Conservation (phyloP, 1,140 invertebrate genomes). For the Drosophila eugracilis region DNA sequence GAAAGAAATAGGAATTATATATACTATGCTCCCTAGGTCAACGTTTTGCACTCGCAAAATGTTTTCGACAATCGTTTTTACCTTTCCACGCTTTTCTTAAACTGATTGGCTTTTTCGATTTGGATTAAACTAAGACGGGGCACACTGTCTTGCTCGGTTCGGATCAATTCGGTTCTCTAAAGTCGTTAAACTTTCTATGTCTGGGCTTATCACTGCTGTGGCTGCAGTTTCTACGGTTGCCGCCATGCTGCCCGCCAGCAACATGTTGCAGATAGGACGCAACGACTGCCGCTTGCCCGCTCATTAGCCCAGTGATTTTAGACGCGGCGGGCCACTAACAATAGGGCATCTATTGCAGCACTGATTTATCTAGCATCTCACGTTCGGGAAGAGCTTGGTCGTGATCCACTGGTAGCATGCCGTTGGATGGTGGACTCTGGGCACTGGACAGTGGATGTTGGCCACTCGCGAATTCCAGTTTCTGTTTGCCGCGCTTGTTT, state of each 20-base stretch:
- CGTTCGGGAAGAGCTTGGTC: constrained; percentile 57
- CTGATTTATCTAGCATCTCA: constrained; percentile 78
- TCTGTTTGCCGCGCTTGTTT: constrained; percentile 44
- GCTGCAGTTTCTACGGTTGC: constrained; percentile 19
- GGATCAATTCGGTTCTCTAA: constrained; percentile 4
- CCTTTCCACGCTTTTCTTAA: neutral
- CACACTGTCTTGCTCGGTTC: constrained; percentile 1
- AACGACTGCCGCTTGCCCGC: constrained; percentile 19
- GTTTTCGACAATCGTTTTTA: constrained; percentile 7
- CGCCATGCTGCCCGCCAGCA: constrained; percentile 22
- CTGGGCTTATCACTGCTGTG: constrained; percentile 62
- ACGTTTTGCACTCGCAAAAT: neutral
- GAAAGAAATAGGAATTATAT: too few species aligned
- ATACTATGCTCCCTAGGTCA: too few species aligned
- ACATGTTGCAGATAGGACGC: constrained; percentile 37
- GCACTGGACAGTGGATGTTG: constrained; percentile 24
- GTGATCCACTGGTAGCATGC: constrained; percentile 39
- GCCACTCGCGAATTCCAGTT: constrained; percentile 13
- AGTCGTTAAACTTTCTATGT: constrained; percentile 72
- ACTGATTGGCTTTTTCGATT: constrained; percentile 28
- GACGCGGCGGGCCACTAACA: constrained; percentile 52
- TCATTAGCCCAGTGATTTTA: constrained; percentile 74
- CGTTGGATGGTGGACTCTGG: constrained; percentile 18
- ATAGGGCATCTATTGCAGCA: constrained; percentile 63
- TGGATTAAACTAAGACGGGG: constrained; percentile 19